Evolutionary conservation across 1,140 invertebrate species (phyloP), one percentile per base, ranked within the genome.

Genomic region (Bombus difficillimus): DNA sequence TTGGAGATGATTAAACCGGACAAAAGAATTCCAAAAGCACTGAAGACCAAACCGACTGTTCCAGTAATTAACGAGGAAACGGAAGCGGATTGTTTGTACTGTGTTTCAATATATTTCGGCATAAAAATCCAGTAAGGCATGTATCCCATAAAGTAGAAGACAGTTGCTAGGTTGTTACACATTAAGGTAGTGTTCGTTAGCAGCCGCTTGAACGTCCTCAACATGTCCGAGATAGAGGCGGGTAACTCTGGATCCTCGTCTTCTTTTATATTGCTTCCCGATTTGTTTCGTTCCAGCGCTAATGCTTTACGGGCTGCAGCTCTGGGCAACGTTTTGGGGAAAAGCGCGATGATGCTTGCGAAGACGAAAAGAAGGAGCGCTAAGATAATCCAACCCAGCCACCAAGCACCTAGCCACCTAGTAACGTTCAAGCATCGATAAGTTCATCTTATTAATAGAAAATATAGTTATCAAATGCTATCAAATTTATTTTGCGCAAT

Each of bases 331-430:
- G 96, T 96, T 91, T 96, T 96, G 13, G 97, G 97, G 86, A 97
- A 97, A 57, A 97, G 94, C 0, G 96, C 95, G 4, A 97, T 94
- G n/a, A 97, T 93, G 12, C 96, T 95, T 0, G 96, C 96, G 47
- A 97, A 96, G 37, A 97, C 77, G n/a, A 97, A 95, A 0, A 97
- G 94, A 4, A 97, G 89, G 0, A 96, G 91, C n/a, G 96, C 97
- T 79, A 97, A 94, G 18, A 97, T 96, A 47, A 97, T 96, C 97
- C 96, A 98, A 39, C 98, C 98, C 43, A 97, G 88, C 97, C 97
- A 98, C 97, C 97, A 98, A 22, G 97, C 97, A 3, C 97, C 97
- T 34, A 97, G 91, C 97, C 97, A 98, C 85, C 95, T 95, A 64
- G 69, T 53, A 0, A 9, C 4, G 32, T 83, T 66, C 15, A 3